Conservation (phyloP, 1,140 invertebrate species). For the Ganaspis sp. region DNA sequence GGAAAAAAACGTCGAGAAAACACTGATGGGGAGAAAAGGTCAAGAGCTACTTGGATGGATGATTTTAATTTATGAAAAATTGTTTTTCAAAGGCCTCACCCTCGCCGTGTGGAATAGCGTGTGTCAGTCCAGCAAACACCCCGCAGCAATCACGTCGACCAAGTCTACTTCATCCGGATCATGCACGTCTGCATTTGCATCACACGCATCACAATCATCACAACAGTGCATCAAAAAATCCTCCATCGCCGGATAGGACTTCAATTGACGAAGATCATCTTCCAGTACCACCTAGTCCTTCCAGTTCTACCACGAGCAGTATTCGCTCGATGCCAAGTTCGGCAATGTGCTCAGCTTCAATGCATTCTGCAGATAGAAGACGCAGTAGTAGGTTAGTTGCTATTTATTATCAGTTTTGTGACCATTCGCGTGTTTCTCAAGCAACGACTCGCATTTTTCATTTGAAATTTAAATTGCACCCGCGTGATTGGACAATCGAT, state of each 20-base stretch:
- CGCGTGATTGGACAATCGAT: too few species aligned
- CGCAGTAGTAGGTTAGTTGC: constrained; percentile 69
- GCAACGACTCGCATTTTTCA: too few species aligned
- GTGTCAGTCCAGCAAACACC: constrained; percentile 66
- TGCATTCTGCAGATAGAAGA: constrained; percentile 70
- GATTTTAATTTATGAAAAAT: constrained; percentile 9
- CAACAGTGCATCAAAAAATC: constrained; percentile 61
- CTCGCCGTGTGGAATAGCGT: constrained; percentile 74
- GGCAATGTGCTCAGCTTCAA: constrained; percentile 59
- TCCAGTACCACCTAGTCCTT: constrained; percentile 70
- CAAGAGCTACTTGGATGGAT: not conserved
- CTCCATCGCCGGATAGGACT: constrained; percentile 65
- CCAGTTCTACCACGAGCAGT: constrained; percentile 74
- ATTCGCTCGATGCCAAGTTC: constrained; percentile 74
- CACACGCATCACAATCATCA: constrained; percentile 74
- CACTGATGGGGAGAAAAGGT: not conserved
- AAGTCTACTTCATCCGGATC: constrained; percentile 82
- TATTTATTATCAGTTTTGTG: too few species aligned
- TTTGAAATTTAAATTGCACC: too few species aligned
- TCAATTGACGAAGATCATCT: constrained; percentile 67
- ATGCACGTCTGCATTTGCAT: constrained; percentile 79
- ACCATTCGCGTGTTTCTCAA: too few species aligned
- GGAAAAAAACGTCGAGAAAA: not conserved
- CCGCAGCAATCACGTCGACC: constrained; percentile 77
- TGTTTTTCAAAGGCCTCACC: constrained; percentile 78